Conservation (phyloP, 1,140 invertebrate species). For the Drosophila ambigua region DNA sequence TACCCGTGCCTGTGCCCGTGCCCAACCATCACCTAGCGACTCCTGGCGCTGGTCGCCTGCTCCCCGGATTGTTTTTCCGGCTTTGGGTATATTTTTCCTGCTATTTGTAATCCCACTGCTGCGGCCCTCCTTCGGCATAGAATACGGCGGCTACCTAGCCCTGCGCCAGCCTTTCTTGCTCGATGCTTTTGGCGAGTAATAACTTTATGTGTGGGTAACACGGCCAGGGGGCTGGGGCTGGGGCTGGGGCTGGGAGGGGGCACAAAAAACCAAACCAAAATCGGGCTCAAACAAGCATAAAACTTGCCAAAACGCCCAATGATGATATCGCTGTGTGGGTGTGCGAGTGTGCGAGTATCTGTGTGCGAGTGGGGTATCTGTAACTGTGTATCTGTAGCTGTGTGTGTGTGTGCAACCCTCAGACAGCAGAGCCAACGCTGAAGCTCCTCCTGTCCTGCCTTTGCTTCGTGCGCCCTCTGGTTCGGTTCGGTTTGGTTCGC, state of each 20-base stretch:
- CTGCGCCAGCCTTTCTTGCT: background rate
- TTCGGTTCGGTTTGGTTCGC: background rate
- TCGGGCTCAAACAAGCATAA: slow-evolving; percentile 70
- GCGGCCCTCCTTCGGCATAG: slow-evolving; percentile 2
- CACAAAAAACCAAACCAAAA: slow-evolving; percentile 45
- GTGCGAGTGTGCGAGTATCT: slow-evolving; percentile 19
- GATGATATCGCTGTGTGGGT: slow-evolving; percentile 32
- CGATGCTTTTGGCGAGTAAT: slow-evolving; percentile 41
- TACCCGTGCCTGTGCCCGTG: too few species aligned
- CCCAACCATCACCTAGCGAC: background rate
- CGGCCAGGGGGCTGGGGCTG: slow-evolving; percentile 15
- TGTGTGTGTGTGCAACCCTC: slow-evolving; percentile 46
- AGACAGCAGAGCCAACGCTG: slow-evolving; percentile 29
- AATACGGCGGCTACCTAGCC: slow-evolving; percentile 49
- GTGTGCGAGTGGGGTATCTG: slow-evolving; percentile 3
- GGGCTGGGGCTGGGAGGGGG: background rate
- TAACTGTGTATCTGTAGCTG: slow-evolving; percentile 25
- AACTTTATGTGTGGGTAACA: slow-evolving; percentile 58
- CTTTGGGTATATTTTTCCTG: slow-evolving; percentile 46
- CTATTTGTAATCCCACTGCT: slow-evolving; percentile 60
- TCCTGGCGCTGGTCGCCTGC: background rate
- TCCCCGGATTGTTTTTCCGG: slow-evolving; percentile 1
- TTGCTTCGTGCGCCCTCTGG: background rate
- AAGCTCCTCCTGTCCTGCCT: slow-evolving; percentile 26
- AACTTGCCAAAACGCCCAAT: slow-evolving; percentile 71